Conservation (phyloP, 2,113 vertebrate genomes). For the Etheostoma spectabile region DNA sequence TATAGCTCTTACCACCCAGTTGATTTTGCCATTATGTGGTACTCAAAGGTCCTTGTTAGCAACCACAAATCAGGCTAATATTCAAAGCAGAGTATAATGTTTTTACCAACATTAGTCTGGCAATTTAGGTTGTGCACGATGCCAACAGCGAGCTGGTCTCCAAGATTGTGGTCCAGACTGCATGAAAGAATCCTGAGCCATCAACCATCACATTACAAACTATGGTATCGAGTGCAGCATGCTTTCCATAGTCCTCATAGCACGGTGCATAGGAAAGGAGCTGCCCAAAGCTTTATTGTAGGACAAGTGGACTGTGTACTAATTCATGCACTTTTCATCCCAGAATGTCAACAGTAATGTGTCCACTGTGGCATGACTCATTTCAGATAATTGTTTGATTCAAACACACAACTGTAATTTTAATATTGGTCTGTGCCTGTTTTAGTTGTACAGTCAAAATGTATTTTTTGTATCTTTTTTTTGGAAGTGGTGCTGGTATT, state of each 20-base stretch:
- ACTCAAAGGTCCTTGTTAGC: conserved; percentile 26
- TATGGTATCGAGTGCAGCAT: conserved; percentile 1
- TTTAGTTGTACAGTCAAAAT: background rate
- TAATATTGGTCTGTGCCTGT: background rate
- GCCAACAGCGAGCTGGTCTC: conserved; percentile 35
- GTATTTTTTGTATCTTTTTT: background rate
- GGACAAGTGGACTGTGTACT: conserved; percentile 3
- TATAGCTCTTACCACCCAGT: conserved; percentile 10
- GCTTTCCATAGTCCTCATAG: conserved; percentile 14
- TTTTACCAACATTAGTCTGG: conserved; percentile 28
- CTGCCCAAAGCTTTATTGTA: background rate
- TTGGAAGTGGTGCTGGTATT: background rate
- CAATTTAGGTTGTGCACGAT: background rate
- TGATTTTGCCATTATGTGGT: conserved; percentile 18
- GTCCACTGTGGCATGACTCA: no score
- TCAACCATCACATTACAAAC: conserved; percentile 67
- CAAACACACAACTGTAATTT: background rate
- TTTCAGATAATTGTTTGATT: no score
- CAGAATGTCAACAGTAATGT: background rate
- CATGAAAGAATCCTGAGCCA: conserved; percentile 54
- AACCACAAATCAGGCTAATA: conserved; percentile 41
- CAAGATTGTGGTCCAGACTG: conserved; percentile 52
- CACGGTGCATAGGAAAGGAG: conserved; percentile 8
- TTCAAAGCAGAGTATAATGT: conserved; percentile 14
- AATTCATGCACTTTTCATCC: background rate